Evolutionary conservation across 2,797 vertebrate species (phyloP), one percentile per base, ranked within the genome.

Genomic region (Platalea minor): DNA sequence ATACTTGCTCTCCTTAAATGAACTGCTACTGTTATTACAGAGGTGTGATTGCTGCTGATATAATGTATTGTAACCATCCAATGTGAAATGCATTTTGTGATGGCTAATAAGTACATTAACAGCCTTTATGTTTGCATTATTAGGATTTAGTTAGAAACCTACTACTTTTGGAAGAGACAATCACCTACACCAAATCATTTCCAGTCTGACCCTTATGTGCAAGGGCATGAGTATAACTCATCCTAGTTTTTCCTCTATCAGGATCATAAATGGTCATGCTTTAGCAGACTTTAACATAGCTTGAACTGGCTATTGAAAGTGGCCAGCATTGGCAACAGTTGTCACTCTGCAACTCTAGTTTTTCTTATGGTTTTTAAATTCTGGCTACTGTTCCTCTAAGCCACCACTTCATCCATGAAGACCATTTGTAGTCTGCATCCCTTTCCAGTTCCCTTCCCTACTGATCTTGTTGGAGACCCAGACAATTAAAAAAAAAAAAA

Each of bases 81-180:
- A 97, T 82, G 90, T 96, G 94, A 96, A 96, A 95, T 93, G 91
- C 84, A 85, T 96, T 95, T 96, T 95, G 60, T 94, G 94, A 95
- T 95, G 88, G 95, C 59, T 95, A 97, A 96, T 94, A 96, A 95
- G 91, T 93, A 85, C 83, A 94, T 95, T 96, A 97, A 90, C 91
- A 88, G 76, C 85, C 94, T 96, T 95, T 95, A 96, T 97, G 95
- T 95, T 96, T 96, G 91, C 91, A 88, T 97, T 97, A 97, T 96
- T 95, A 94, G 93, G 93, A 90, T 96, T 95, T 95, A 94, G 96
- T 96, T 95, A 90, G 94, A 93, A 96, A 95, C 84, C 60, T 70
- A 82, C 94, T 91, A 39, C 92, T 91, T 94, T 96, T 4, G 0
- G 81, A 91, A 79, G 70, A 94, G 83, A 86, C 70, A 87, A 87